Evolutionary conservation across 2,113 vertebrate genomes (phyloP), one percentile per base, ranked within the genome.

Genomic region (Neodon shergylaensis): DNA sequence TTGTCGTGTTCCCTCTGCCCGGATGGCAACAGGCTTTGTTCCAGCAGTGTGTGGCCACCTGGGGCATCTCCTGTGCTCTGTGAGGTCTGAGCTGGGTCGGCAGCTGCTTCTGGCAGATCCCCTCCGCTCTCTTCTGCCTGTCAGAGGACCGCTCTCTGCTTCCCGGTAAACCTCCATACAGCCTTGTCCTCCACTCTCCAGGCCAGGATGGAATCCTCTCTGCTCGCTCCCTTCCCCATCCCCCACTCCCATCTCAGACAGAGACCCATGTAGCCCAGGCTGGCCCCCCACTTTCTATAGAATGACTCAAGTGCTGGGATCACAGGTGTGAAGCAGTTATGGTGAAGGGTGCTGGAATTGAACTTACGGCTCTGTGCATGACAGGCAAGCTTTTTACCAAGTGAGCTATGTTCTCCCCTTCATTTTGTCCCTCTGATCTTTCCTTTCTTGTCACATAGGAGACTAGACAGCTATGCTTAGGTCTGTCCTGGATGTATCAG

Each of bases 121-220:
- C 21, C 39, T 65, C 16, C 1, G 13, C 52, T 77, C n/a, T 36
- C 31, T 47, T 12, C 52, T 33, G 16, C 26, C 76, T 70, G 63
- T 52, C 61, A 7, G 39, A 73, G 72, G 39, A 8, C n/a, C 22
- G n/a, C 13, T 28, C 0, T 0, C 36, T 24, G 19, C 28, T 52
- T 21, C 7, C 3, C 7, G 0, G 3, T 2, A 26, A 28, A 14
- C 49, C 33, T 42, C 11, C 6, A 16, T 0, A 1, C 19, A 39
- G 26, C 42, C 28, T 21, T 33, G 6, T 13, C 84, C 44, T 49
- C 42, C 61, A 9, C 8, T 39, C 44, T n/a, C 28, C 61, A 36
- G 6, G 8, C 42, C 33, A n/a, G 78, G 4, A 13, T 36, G 0
- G 39, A 12, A 22, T 22, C 66, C 49, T 36, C 58, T 63, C 49